phyloP scores from a whole-genome alignment of 2,888 invertebrate species.

The Pardosa pseudoannulata region DNA sequence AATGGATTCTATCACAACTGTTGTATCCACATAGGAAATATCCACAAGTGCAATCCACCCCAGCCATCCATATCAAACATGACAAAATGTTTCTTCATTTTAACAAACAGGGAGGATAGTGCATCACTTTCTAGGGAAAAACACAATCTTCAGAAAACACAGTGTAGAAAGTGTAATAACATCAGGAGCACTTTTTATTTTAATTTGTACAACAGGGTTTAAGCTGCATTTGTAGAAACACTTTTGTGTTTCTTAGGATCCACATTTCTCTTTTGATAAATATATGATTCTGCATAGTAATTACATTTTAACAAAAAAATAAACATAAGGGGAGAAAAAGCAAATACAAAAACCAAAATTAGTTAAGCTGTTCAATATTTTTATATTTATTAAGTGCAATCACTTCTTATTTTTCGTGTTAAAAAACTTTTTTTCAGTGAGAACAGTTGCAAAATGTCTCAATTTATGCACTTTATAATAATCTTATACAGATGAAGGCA shows the following conservation, averaged over 20 bases:
- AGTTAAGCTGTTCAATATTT: too few relatives aligned
- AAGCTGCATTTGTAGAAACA: slow-evolving; percentile 1
- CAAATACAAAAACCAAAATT: too few relatives aligned
- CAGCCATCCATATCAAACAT: slow-evolving; percentile 48
- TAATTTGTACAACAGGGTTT: slow-evolving; percentile 7
- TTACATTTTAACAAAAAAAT: neutral
- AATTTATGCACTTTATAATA: slow-evolving; percentile 25
- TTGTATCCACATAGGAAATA: slow-evolving; percentile 68
- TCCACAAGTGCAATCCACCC: slow-evolving; percentile 65
- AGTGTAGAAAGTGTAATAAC: slow-evolving; percentile 4
- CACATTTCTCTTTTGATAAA: neutral
- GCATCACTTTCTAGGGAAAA: slow-evolving; percentile 10
- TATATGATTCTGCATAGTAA: neutral
- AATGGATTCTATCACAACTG: slow-evolving; percentile 71
- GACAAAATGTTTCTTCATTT: slow-evolving; percentile 13
- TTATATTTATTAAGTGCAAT: too few relatives aligned
- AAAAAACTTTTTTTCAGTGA: too few relatives aligned
- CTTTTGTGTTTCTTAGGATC: neutral
- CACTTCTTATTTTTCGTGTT: too few relatives aligned
- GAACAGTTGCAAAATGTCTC: neutral
- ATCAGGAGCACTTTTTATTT: slow-evolving; percentile 8
- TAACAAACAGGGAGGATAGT: slow-evolving; percentile 9
- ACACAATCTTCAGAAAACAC: neutral
- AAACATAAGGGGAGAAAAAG: too few relatives aligned
- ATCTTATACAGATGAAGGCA: slow-evolving; percentile 50